Evolutionary conservation across 2,797 vertebrate species (phyloP).

Genomic region (Rousettus madagascariensis): DNA sequence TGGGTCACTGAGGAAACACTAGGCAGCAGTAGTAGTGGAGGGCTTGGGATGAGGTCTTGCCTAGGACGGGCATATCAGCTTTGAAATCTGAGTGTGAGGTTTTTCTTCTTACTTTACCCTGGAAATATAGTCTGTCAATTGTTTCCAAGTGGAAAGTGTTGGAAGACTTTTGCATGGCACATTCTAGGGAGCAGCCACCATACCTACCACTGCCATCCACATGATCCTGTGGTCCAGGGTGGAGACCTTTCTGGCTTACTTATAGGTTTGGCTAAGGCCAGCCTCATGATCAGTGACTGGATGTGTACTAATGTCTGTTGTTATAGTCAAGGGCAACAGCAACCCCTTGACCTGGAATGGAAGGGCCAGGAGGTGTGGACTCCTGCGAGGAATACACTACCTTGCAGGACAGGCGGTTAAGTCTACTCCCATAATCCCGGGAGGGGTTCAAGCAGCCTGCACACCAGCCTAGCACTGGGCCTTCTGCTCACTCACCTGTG

Average conservation of each 20-base stretch:
- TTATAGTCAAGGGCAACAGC: neutral
- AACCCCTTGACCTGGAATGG: neutral
- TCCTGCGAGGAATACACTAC: neutral
- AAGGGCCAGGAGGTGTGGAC: neutral
- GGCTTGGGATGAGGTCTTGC: neutral
- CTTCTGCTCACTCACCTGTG: neutral
- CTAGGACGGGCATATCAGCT: neutral
- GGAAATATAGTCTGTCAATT: neutral
- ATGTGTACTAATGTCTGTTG: accelerated
- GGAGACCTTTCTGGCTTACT: neutral
- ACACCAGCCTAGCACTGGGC: accelerated
- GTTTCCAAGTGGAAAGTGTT: accelerated
- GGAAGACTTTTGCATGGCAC: neutral
- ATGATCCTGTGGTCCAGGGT: neutral
- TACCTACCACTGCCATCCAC: neutral
- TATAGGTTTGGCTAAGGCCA: neutral
- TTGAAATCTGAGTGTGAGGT: neutral
- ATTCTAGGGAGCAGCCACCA: neutral
- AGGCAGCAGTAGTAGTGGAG: accelerated
- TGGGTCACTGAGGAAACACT: neutral
- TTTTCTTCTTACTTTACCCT: neutral
- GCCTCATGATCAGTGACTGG: neutral
- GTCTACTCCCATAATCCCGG: accelerated
- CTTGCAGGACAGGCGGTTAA: neutral
- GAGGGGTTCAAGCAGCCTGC: neutral